Evolutionary conservation across 2,113 vertebrate species (phyloP), one percentile per base, ranked within the genome.

Genomic region (Tamias sibiricus): DNA sequence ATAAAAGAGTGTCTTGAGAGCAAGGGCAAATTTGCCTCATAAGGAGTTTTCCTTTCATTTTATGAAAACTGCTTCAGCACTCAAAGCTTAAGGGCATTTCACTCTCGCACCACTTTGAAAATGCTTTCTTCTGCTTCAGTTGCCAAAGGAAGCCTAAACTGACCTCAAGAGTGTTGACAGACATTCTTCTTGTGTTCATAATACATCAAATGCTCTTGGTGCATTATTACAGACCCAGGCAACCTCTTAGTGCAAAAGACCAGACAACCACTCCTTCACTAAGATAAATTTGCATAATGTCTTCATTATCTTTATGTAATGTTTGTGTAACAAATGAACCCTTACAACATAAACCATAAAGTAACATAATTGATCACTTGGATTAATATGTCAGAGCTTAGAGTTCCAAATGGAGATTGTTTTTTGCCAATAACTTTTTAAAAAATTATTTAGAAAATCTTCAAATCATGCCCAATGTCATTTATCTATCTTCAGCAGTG

Each of bases 41-140:
- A 97, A 95, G 77, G 74, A 83, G 8, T 91, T 97, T 97, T 94
- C 28, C 79, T 90, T 90, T 91, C 57, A 95, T 90, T 95, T 81
- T 85, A 75, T 87, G 79, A 90, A 97, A 98, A 93, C 82, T 69
- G 66, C 83, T 96, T 94, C 40, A 80, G 11, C 71, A 32, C 74
- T 93, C 54, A 89, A 91, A 96, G 91, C 93, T 95, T 93, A 72
- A 82, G 88, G 91, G 69, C 74, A 96, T 96, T 94, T 94, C 82
- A 88, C 26, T 16, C 85, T 54, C 37, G 57, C 22, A 87, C 79
- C 52, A 40, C 64, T 94, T 74, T 93, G 74, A 95, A 96, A 96
- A 93, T 91, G 49, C n/a, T 93, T 90, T 54, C 77, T 91, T 94
- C 35, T 96, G 79, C 79, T 96, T 97, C 86, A 90, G 35, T 86